Percentiles rank a stretch among this genome's conserved stretches.
Conservation (phyloP, 2,888 invertebrate species). For the Tenthredo scrophulariae region DNA sequence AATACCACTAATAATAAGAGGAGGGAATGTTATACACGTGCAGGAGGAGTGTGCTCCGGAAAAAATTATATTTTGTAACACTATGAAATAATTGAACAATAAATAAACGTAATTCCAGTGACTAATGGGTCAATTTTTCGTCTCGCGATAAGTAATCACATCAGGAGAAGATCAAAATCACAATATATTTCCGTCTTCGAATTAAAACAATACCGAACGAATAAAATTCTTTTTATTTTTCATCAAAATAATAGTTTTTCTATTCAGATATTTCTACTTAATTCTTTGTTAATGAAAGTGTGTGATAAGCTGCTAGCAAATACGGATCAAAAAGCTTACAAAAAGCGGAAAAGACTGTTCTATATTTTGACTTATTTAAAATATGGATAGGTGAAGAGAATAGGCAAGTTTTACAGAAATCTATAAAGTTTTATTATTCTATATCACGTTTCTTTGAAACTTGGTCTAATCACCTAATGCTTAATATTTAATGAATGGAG, state of each 20-base stretch:
- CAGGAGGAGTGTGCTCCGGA: conserved; percentile 57
- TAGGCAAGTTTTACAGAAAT: neutral
- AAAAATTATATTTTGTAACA: conserved; percentile 72
- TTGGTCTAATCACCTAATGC: neutral
- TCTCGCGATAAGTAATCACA: neutral
- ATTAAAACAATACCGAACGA: neutral
- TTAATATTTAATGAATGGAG: neutral
- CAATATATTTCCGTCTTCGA: neutral
- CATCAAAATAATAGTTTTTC: neutral
- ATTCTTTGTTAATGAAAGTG: neutral
- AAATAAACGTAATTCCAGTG: conserved; percentile 70
- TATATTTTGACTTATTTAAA: neutral
- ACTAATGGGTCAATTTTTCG: conserved; percentile 6
- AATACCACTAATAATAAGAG: conserved; percentile 62
- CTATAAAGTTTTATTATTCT: neutral
- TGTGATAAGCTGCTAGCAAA: conserved; percentile 7
- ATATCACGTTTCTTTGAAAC: neutral
- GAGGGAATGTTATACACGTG: conserved; percentile 56
- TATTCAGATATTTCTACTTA: neutral
- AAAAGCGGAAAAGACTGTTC: neutral
- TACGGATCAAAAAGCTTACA: neutral
- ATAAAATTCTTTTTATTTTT: neutral
- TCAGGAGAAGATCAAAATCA: neutral
- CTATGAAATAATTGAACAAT: conserved; percentile 68
- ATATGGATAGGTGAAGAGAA: neutral